Percentiles rank a stretch among this genome's conserved stretches.
Evolutionary conservation across 2,113 vertebrate species (phyloP).

Genomic region (Calypte anna): DNA sequence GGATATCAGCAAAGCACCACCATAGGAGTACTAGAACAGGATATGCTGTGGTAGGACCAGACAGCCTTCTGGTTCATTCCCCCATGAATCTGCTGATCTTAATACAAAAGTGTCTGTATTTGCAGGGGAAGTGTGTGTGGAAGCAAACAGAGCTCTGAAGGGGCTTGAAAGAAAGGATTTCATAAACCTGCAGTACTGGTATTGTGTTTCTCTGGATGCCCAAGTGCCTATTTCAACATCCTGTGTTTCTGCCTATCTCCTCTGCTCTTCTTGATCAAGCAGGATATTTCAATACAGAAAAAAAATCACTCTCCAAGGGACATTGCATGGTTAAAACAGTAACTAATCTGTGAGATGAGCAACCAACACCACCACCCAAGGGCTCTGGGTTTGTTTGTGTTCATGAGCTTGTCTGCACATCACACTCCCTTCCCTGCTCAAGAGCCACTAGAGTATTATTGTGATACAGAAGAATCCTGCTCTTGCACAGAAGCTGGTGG

Average conservation of each 20-base stretch:
- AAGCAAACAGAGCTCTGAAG: not conserved
- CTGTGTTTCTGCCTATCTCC: not conserved
- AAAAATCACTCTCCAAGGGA: not conserved
- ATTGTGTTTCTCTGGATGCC: not conserved
- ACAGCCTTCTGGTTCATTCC: not conserved
- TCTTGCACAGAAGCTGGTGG: not conserved
- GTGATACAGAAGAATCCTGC: not conserved
- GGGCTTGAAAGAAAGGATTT: not conserved
- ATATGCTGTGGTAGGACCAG: not conserved
- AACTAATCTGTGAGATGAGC: constrained; percentile 12
- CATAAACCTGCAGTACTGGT: not conserved
- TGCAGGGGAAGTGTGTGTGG: not conserved
- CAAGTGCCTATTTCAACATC: not conserved
- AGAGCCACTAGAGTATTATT: not conserved
- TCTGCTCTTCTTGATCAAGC: not conserved
- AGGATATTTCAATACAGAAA: not conserved
- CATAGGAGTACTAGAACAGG: rapidly evolving
- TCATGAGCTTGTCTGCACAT: not conserved
- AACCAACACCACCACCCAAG: not conserved
- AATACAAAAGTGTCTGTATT: not conserved
- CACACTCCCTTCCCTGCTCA: not conserved
- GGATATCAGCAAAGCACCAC: not conserved
- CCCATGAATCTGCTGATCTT: not conserved
- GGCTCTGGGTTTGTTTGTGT: not conserved
- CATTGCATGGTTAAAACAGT: not conserved